These are phyloP conservation scores for Bembecia ichneumoniformis DNA, from an alignment of 2,888 invertebrate species.

Conservation along the genomic window DNA sequence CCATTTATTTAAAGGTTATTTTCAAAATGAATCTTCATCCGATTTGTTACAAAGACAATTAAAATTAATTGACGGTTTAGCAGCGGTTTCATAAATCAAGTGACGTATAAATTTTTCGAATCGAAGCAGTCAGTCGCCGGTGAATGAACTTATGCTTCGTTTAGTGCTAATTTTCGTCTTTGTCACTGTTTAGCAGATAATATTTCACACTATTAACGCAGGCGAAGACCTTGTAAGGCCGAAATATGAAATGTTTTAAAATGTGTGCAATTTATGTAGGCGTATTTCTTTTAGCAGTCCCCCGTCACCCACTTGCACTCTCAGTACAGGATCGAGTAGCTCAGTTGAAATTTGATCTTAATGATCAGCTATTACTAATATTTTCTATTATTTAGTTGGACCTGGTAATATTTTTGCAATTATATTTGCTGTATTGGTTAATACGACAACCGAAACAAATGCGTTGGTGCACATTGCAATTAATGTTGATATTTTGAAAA, in stretches of 20 bases:
- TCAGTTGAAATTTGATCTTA: no score
- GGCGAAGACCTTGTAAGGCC: slow-evolving; percentile 22
- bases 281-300: no score
- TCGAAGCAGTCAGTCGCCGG: slow-evolving; percentile 16
- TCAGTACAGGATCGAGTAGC: no score
- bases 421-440: no score
- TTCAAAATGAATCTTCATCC: not conserved
- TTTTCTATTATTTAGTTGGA: no score
- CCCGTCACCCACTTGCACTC: no score
- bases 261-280: not conserved
- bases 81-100: not conserved
- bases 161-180: slow-evolving; percentile 52
- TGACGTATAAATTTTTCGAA: not conserved
- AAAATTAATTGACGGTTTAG: not conserved
- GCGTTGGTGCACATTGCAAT: no score
- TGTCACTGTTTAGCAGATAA: slow-evolving; percentile 46
- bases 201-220: slow-evolving; percentile 32
- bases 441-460: no score
- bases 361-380: no score
- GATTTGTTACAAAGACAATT: not conserved
- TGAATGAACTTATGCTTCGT: slow-evolving; percentile 50
- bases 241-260: slow-evolving; percentile 6
- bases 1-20: not conserved
- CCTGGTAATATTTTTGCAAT: no score
- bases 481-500: no score